phyloP scores from a whole-genome alignment of 2,888 invertebrate species.

The Euplagia quadripunctaria region DNA sequence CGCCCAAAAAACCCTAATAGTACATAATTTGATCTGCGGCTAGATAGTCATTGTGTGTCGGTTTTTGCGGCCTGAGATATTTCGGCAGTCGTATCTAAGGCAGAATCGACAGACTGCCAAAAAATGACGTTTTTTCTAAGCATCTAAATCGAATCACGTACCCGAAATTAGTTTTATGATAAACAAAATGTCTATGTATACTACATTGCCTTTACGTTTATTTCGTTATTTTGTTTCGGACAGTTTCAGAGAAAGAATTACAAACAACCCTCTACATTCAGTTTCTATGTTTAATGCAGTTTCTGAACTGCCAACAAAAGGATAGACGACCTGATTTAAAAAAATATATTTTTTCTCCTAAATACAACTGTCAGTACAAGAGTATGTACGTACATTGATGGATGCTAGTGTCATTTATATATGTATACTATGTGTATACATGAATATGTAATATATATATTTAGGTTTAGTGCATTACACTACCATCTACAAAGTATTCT shows the following conservation, averaged over 20 bases:
- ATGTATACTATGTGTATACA: too few species aligned
- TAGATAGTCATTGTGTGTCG: conserved; percentile 66
- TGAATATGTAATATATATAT: too few species aligned
- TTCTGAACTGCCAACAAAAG: too few species aligned
- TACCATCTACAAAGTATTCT: too few species aligned
- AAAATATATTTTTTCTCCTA: too few species aligned
- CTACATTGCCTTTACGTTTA: background rate
- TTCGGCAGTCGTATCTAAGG: conserved; percentile 68
- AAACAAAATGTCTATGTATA: conserved; percentile 59
- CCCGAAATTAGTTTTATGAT: conserved; percentile 71
- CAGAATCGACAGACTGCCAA: conserved; percentile 59
- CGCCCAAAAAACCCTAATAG: conserved; percentile 57
- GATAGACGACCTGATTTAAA: too few species aligned
- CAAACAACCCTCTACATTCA: background rate
- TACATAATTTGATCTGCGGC: conserved; percentile 68
- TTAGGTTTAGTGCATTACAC: too few species aligned
- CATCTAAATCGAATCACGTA: conserved; percentile 83
- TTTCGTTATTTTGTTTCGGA: conserved; percentile 5
- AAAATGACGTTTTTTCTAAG: conserved; percentile 63
- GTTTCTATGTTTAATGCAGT: too few species aligned
- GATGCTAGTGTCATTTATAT: too few species aligned
- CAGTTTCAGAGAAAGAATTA: background rate
- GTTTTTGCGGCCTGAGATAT: conserved; percentile 66
- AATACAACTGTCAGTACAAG: too few species aligned
- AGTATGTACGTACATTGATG: too few species aligned